phyloP scores from a whole-genome alignment of 2,888 invertebrate species.

The Octodonta nipae region DNA sequence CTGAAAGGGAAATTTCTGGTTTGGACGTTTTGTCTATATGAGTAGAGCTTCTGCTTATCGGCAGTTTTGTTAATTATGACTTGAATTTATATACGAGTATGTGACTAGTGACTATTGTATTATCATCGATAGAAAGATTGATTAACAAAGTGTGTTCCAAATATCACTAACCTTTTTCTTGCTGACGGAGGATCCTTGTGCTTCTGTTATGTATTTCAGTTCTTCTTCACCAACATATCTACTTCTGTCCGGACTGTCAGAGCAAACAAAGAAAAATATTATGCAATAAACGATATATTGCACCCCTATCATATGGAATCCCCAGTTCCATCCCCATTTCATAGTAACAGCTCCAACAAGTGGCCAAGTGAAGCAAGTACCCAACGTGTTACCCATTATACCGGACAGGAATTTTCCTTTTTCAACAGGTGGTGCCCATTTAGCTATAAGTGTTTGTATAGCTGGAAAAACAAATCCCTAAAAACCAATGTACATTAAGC shows the following conservation, averaged over 20 bases:
- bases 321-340: conserved; percentile 50
- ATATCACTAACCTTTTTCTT: conserved; percentile 21
- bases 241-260: conserved; percentile 51
- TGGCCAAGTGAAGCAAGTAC: conserved; percentile 57
- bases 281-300: conserved; percentile 43
- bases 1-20: no score
- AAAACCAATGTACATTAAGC: no score
- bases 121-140: no score
- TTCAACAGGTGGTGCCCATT: conserved; percentile 63
- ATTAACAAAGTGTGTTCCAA: no score
- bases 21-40: no score
- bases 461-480: conserved; percentile 52
- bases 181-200: conserved; percentile 19
- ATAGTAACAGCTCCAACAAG: conserved; percentile 51
- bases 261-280: conserved; percentile 49
- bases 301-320: conserved; percentile 50
- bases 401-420: conserved; percentile 60
- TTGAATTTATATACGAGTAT: no score
- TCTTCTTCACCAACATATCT: conserved; percentile 49
- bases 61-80: no score
- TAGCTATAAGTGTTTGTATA: conserved; percentile 50
- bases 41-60: no score
- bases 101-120: no score
- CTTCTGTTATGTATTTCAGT: conserved; percentile 42
- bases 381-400: conserved; percentile 59